A percentile compares a stretch with the other conserved stretches of the same genome.
phyloP scores from a whole-genome alignment of 2,113 vertebrate genomes.

The Rallus limicola region DNA sequence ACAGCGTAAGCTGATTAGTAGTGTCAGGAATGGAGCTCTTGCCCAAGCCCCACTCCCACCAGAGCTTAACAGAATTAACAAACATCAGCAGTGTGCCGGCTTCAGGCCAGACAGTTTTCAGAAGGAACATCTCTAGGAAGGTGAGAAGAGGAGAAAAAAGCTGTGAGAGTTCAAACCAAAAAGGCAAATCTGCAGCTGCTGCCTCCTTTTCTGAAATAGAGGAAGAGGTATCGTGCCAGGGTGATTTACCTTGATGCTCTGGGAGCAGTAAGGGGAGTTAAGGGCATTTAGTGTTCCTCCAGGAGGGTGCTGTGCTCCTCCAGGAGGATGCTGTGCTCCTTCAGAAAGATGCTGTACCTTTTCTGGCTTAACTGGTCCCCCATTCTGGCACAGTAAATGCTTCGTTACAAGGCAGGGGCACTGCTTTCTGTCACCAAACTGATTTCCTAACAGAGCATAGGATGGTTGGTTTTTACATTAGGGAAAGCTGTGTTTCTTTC shows the following conservation, averaged over 20 bases:
- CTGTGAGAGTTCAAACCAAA: not conserved
- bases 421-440: accelerated
- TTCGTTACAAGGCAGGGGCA: accelerated
- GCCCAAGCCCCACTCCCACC: not conserved
- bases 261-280: no score
- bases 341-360: not conserved
- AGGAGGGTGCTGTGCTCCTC: not conserved
- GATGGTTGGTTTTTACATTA: not conserved
- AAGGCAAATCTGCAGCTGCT: not conserved
- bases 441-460: accelerated
- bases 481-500: not conserved
- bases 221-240: accelerated
- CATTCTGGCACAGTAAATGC: accelerated
- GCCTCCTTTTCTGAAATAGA: not conserved
- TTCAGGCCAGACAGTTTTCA: not conserved
- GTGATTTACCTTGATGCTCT: no score
- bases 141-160: not conserved
- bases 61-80: not conserved
- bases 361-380: no score
- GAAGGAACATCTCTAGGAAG: not conserved
- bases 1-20: not conserved
- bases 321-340: not conserved
- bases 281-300: not conserved
- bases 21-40: not conserved
- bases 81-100: accelerated